These are phyloP conservation scores for Folsomia candida DNA, from an alignment of 2,888 invertebrate species.

Conservation along the genomic window DNA sequence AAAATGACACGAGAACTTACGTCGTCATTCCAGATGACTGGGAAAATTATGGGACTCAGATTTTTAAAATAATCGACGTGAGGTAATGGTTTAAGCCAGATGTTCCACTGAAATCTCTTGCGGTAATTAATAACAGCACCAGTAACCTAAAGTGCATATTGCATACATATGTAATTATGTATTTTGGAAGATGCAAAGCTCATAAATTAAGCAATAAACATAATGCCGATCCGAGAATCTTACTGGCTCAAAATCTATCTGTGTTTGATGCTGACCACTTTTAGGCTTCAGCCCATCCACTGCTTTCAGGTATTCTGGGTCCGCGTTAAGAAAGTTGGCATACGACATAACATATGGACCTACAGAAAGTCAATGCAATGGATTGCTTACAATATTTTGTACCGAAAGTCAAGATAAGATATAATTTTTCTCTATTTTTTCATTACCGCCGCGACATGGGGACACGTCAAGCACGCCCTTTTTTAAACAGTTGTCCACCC, in stretches of 20 bases:
- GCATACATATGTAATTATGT: background rate
- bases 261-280: slow-evolving; percentile 19
- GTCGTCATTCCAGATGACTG: slow-evolving; percentile 38
- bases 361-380: background rate
- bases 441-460: slow-evolving; percentile 33
- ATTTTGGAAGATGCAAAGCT: background rate
- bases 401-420: too few species aligned
- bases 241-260: slow-evolving; percentile 25
- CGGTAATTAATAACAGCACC: slow-evolving; percentile 31
- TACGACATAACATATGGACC: slow-evolving; percentile 35
- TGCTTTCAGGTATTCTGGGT: slow-evolving; percentile 21
- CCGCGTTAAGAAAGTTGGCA: slow-evolving; percentile 33
- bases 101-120: slow-evolving; percentile 36
- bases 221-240: too few species aligned
- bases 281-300: slow-evolving; percentile 30
- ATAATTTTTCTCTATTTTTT: background rate
- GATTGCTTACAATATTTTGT: background rate
- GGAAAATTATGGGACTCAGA: slow-evolving; percentile 19
- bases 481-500: slow-evolving; percentile 33
- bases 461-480: slow-evolving; percentile 41
- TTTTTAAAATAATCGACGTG: slow-evolving; percentile 33
- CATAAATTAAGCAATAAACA: too few species aligned
- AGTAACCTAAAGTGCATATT: slow-evolving; percentile 19
- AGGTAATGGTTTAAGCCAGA: slow-evolving; percentile 29
- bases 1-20: slow-evolving; percentile 12